A percentile compares a stretch with the other conserved stretches of the same genome.
Evolutionary conservation across 2,797 vertebrate genomes (phyloP).

Genomic region (Sylvilagus floridanus): DNA sequence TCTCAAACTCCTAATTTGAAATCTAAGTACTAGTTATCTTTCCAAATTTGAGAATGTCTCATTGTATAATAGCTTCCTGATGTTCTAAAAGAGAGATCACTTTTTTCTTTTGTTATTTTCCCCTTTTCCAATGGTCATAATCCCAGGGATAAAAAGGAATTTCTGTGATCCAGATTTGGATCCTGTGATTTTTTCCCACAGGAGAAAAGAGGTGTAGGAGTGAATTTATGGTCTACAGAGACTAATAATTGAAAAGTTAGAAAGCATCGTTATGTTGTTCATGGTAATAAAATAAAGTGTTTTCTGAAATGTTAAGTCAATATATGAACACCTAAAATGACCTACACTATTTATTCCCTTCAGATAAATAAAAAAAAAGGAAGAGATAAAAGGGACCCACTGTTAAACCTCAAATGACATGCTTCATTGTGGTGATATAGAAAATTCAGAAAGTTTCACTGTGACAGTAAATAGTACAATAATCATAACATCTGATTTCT

Average conservation of each 20-base stretch:
- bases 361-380: not conserved
- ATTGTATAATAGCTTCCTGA: not conserved
- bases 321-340: not conserved
- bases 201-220: accelerated
- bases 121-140: not conserved
- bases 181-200: not conserved
- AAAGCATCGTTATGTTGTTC: not conserved
- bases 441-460: not conserved
- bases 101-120: not conserved
- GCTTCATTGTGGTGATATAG: accelerated
- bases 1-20: not conserved
- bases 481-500: not conserved
- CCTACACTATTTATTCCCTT: not conserved
- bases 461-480: not conserved
- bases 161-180: not conserved
- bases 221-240: not conserved
- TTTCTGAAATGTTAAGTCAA: not conserved
- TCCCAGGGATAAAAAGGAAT: not conserved
- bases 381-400: not conserved
- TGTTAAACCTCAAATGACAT: not conserved
- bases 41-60: not conserved
- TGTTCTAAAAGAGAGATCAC: not conserved
- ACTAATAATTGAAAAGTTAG: not conserved
- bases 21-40: not conserved
- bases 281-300: not conserved